phyloP scores from a whole-genome alignment of 2,797 vertebrate species.

The Sebastes hubbsi region DNA sequence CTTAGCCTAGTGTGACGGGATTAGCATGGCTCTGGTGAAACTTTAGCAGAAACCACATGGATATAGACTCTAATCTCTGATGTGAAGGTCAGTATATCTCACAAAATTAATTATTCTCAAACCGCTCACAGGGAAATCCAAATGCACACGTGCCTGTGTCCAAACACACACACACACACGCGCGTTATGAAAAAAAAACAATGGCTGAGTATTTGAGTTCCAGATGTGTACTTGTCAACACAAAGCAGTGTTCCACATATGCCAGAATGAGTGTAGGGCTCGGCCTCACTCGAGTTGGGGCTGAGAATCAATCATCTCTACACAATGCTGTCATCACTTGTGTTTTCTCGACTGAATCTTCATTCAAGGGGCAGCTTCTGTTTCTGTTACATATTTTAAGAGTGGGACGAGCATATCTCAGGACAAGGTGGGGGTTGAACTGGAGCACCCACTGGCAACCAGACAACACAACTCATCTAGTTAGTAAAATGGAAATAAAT shows the following conservation, averaged over 20 bases:
- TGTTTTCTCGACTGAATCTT: not conserved
- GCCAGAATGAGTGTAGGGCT: not conserved
- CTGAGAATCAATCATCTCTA: not conserved
- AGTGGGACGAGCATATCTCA: not conserved
- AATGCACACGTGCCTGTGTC: not conserved
- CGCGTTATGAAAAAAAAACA: not conserved
- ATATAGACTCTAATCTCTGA: slow-evolving; percentile 49
- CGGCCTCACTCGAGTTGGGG: not conserved
- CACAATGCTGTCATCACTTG: not conserved
- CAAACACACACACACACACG: not conserved
- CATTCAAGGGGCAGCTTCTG: not conserved
- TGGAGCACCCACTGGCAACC: not conserved
- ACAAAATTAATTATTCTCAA: slow-evolving; percentile 20
- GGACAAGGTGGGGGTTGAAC: slow-evolving; percentile 5
- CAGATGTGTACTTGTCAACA: not conserved
- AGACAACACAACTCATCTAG: slow-evolving; percentile 7
- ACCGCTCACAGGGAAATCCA: not conserved
- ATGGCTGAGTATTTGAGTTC: not conserved
- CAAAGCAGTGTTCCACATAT: not conserved
- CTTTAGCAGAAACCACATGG: slow-evolving; percentile 35
- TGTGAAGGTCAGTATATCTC: slow-evolving; percentile 39
- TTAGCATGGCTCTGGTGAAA: slow-evolving; percentile 52
- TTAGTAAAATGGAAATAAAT: slow-evolving; percentile 7
- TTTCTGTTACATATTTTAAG: not conserved
- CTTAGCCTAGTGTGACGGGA: slow-evolving; percentile 50